Evolutionary conservation across 2,888 invertebrate species (phyloP), one percentile per base, ranked within the genome.

Genomic region (Lamellibrachia columna): DNA sequence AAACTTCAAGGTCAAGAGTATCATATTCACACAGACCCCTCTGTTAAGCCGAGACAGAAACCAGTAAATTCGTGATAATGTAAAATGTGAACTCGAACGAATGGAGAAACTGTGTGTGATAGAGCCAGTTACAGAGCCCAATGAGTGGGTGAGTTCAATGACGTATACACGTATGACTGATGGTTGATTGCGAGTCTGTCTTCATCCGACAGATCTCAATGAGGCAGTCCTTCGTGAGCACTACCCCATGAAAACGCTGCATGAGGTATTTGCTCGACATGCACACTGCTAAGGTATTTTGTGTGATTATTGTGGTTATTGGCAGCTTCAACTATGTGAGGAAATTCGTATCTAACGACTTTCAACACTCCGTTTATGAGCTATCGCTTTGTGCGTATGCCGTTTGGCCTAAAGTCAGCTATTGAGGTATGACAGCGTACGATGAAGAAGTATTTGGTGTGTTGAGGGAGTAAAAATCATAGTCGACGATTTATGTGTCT

Each of bases 391-490:
- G 52, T 91, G 15, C 22, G 52, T 15, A 91, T 91, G 91, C 91
- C 91, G 6, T 6, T 91, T 91, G 91, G 6, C 22, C 22, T 6
- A 22, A 91, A 53, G 53, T 91, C 91, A 53, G 40, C 91, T 22
- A 53, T n/a, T 2, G 28, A 3, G 91, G 52, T 91, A 40, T 91
- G 40, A 52, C 91, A 91, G 52, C 91, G 91, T 40, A 22, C 91
- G 1, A 91, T 91, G 91, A 91, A 91, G 28, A 28, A 28, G 91
- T 28, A 91, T 91, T 91, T 52, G 28, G 91, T 52, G 7, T 53
- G 91, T 91, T 6, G 91, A 91, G 53, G 91, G 91, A 22, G 53
- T 91, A 91, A 53, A 91, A 22, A 91, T 91, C 91, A 6, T 91
- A 7, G 91, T 91, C 22, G 91, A 6, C 40, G 28, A 40, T 91